Percentiles rank a stretch among this genome's conserved stretches.
phyloP scores from a whole-genome alignment of 2,888 invertebrate species.

The Torymus tubicola region DNA sequence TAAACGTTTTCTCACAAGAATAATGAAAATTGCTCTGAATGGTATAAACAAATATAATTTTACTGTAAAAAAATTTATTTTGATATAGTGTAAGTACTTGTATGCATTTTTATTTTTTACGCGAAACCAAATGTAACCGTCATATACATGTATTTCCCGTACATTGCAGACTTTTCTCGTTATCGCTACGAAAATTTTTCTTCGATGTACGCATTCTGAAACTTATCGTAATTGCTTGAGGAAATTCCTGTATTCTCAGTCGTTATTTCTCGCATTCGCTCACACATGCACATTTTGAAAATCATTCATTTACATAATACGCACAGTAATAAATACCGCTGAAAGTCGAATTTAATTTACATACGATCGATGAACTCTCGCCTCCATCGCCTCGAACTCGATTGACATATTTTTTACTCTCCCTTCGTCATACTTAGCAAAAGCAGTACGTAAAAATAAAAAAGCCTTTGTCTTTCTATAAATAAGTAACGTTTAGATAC shows the following conservation, averaged over 20 bases:
- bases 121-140: conserved; percentile 40
- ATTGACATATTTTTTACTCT: conserved; percentile 23
- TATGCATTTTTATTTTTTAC: conserved; percentile 18
- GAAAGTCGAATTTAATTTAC: conserved; percentile 44
- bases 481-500: conserved; percentile 45
- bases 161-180: conserved; percentile 37
- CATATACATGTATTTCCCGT: conserved; percentile 28
- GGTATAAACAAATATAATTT: background rate
- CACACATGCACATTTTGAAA: conserved; percentile 13
- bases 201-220: conserved; percentile 54
- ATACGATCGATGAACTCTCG: conserved; percentile 18
- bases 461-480: conserved; percentile 35
- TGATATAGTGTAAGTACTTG: conserved; percentile 16
- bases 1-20: too few species aligned
- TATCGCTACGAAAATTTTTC: conserved; percentile 37
- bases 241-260: conserved; percentile 53
- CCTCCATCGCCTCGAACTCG: conserved; percentile 35
- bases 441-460: conserved; percentile 52
- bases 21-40: background rate
- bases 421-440: conserved; percentile 33
- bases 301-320: conserved; percentile 30
- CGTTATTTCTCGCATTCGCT: conserved; percentile 24
- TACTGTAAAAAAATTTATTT: conserved; percentile 9
- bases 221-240: conserved; percentile 55
- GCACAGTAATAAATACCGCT: conserved; percentile 49